Percentiles rank a stretch among this genome's conserved stretches.
Evolutionary conservation across 2,888 invertebrate species (phyloP).

Genomic region (Pristionchus japonicus): DNA sequence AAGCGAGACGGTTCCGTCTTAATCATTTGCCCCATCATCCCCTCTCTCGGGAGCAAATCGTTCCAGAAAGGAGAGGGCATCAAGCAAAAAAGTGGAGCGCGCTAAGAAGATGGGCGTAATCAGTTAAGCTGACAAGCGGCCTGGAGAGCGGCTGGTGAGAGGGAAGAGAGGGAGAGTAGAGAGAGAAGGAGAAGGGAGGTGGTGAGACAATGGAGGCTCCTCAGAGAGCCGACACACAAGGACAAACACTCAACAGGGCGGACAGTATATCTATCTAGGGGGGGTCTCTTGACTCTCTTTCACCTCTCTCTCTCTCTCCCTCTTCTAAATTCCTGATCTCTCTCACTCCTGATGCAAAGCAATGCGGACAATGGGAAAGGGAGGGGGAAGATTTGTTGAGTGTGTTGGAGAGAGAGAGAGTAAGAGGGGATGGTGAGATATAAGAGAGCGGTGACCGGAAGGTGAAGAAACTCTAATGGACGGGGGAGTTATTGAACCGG

Average conservation of each 20-base stretch:
- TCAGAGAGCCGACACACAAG: constrained; percentile 34
- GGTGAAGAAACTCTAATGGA: neutral
- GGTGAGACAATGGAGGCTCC: constrained; percentile 8
- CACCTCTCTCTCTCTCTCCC: constrained; percentile 11
- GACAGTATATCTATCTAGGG: constrained; percentile 40
- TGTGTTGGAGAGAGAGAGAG: neutral
- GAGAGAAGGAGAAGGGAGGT: constrained; percentile 16
- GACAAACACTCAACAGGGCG: neutral
- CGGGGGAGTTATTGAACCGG: neutral
- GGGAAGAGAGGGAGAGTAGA: neutral
- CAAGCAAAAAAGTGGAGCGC: neutral
- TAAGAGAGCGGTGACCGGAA: constrained; percentile 9
- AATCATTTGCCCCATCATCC: neutral
- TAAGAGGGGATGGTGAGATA: neutral
- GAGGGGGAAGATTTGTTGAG: constrained; percentile 14
- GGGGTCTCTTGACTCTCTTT: constrained; percentile 33
- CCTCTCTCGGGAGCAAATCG: neutral
- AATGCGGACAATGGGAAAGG: constrained; percentile 29
- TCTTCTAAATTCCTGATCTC: constrained; percentile 34
- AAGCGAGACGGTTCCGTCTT: neutral
- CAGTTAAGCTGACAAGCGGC: constrained; percentile 35
- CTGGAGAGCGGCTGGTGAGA: neutral
- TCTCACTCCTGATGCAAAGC: constrained; percentile 20
- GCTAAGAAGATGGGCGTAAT: constrained; percentile 27
- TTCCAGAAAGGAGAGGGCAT: neutral